Evolutionary conservation across 2,888 invertebrate species (phyloP), one percentile per base, ranked within the genome.

Genomic region (Meandrusa payeni): DNA sequence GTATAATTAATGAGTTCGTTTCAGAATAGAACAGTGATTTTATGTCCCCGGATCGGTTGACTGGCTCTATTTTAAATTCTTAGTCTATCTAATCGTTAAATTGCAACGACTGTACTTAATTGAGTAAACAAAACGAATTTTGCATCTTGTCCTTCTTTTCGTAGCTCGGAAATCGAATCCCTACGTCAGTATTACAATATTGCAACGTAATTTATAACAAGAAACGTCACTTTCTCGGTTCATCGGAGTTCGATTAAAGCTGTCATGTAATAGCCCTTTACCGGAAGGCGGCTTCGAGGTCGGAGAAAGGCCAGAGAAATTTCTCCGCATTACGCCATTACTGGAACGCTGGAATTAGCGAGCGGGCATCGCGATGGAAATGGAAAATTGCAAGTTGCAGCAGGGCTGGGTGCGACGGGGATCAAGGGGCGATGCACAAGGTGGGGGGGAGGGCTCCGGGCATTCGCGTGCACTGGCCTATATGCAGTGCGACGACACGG

Each of bases 381-480:
- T 85, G 85, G 85, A 80, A 73, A 82, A 82, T 75, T 77, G 73
- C 76, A 78, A 76, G 76, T 75, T 59, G 65, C 61, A 60, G 58
- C 67, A 53, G 50, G 45, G 51, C 55, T 48, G 48, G 26, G 34
- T 31, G 45, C 44, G 38, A 38, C 39, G 29, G 19, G 33, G 39
- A 34, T 43, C 32, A 40, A 26, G 28, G 29, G 32, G 38, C 45
- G 44, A 38, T 41, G 43, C 41, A 56, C 50, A 47, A 34, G 54
- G 46, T 51, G 51, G 47, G 55, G 57, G 51, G 46, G 58, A 60
- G 67, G 68, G 64, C 66, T 51, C 54, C 75, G 83, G 82, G 73
- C 79, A 81, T 81, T 83, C 78, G 82, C 86, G 86, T 86, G 86
- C 86, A 86, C 76, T 86, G 86, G 81, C 86, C 86, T 86, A 87